Evolutionary conservation across 1,140 invertebrate genomes (phyloP).

Genomic region (Sminthurides bifidus): DNA sequence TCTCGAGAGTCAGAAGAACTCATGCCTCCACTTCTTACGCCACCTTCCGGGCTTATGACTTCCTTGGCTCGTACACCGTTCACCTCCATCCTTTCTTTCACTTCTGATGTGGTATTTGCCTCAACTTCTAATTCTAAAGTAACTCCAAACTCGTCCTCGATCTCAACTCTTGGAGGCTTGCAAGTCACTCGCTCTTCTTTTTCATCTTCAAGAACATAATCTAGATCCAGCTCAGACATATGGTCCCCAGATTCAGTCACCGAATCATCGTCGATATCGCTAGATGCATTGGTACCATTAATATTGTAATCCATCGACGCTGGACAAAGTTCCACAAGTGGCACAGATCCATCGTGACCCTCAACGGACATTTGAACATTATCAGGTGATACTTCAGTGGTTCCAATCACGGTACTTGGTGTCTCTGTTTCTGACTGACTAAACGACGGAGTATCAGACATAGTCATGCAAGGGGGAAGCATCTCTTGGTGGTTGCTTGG

Average conservation of each 20-base stretch:
- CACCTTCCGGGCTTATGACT: background rate
- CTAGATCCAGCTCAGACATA: slow-evolving; percentile 2
- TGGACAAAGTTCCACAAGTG: background rate
- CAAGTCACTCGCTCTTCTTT: background rate
- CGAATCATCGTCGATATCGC: slow-evolving; percentile 13
- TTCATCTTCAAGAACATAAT: slow-evolving; percentile 10
- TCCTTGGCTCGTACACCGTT: background rate
- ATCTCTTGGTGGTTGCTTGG: too few species aligned
- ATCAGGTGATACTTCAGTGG: background rate
- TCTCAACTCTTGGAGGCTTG: slow-evolving; percentile 47
- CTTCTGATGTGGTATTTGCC: background rate
- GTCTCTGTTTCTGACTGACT: slow-evolving; percentile 26
- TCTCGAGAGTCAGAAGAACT: slow-evolving; percentile 26
- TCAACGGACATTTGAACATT: background rate
- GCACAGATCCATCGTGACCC: background rate
- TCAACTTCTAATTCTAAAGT: slow-evolving; percentile 37
- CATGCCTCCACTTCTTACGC: slow-evolving; percentile 8
- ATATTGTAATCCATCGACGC: background rate
- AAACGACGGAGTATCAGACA: slow-evolving; percentile 11
- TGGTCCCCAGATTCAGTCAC: slow-evolving; percentile 13
- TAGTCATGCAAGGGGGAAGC: background rate
- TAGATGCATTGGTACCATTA: slow-evolving; percentile 2
- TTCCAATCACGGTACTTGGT: slow-evolving; percentile 20
- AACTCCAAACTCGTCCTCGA: slow-evolving; percentile 52
- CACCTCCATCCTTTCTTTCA: background rate